phyloP scores from a whole-genome alignment of 1,140 invertebrate genomes.

The Penaeus indicus region DNA sequence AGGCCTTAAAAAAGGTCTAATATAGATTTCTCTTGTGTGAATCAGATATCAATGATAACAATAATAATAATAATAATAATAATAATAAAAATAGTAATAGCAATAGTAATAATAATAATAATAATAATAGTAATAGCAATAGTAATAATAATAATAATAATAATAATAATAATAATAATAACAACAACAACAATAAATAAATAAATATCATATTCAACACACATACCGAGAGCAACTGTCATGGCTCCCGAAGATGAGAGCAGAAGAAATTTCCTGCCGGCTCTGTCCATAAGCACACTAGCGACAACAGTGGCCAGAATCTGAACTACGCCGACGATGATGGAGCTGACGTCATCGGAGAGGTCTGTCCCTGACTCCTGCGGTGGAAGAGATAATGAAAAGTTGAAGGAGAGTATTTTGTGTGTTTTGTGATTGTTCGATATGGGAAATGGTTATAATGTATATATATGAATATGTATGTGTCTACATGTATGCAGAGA shows the following conservation, averaged over 20 bases:
- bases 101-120: not conserved
- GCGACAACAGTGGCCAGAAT: conserved; percentile 71
- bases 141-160: not conserved
- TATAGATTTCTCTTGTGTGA: no score
- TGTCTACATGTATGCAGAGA: no score
- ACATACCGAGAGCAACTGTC: conserved; percentile 75
- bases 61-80: not conserved
- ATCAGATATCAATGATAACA: no score
- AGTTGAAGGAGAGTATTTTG: no score
- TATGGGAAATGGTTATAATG: no score
- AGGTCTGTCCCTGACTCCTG: conserved; percentile 68
- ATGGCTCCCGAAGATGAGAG: conserved; percentile 73
- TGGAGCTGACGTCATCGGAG: conserved; percentile 62
- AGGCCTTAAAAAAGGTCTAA: no score
- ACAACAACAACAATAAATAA: conserved; percentile 8
- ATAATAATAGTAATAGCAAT: not conserved
- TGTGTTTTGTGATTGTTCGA: no score
- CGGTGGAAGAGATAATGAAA: not conserved
- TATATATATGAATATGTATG: no score
- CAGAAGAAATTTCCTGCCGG: conserved; percentile 68
- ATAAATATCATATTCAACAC: conserved; percentile 7
- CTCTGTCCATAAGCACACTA: conserved; percentile 68
- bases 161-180: not conserved
- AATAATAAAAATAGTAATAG: conserved; percentile 3
- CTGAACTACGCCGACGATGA: conserved; percentile 71